Conservation (phyloP, 1,140 invertebrate genomes). For the Pogonomyrmex barbatus region DNA sequence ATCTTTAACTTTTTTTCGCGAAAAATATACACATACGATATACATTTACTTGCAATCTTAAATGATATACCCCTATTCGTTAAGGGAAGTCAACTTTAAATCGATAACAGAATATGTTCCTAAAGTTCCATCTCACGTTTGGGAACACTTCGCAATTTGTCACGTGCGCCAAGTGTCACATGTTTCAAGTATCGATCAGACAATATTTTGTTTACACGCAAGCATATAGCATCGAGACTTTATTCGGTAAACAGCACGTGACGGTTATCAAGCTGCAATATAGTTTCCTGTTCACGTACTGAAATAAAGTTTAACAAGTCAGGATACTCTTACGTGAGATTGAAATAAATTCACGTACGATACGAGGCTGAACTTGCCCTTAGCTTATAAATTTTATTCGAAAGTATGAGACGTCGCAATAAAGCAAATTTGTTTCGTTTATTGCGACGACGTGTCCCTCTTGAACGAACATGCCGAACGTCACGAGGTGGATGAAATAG, state of each 20-base stretch:
- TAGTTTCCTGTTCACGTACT: conserved; percentile 12
- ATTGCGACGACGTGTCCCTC: not conserved
- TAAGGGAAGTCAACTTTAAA: not conserved
- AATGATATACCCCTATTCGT: not conserved
- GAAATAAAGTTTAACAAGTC: conserved; percentile 41
- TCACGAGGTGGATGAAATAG: not conserved
- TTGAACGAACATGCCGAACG: not conserved
- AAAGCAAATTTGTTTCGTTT: conserved; percentile 23
- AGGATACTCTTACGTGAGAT: conserved; percentile 6
- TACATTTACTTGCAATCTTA: not conserved
- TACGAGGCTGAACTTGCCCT: not conserved
- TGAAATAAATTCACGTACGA: not conserved
- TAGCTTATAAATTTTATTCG: conserved; percentile 22
- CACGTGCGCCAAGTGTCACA: not conserved
- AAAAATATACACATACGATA: not conserved
- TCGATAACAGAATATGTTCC: not conserved
- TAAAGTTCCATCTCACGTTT: not conserved
- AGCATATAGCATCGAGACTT: conserved; percentile 20
- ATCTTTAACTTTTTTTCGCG: not conserved
- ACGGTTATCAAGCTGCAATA: not conserved
- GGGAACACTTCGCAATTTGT: not conserved
- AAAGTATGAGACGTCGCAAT: not conserved
- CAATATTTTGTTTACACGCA: conserved; percentile 45
- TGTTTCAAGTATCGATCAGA: conserved; percentile 23
- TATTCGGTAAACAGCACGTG: conserved; percentile 38